Percentiles rank a stretch among this genome's conserved stretches.
Conservation (phyloP, 2,888 invertebrate genomes). For the Sphecodes monilicornis region DNA sequence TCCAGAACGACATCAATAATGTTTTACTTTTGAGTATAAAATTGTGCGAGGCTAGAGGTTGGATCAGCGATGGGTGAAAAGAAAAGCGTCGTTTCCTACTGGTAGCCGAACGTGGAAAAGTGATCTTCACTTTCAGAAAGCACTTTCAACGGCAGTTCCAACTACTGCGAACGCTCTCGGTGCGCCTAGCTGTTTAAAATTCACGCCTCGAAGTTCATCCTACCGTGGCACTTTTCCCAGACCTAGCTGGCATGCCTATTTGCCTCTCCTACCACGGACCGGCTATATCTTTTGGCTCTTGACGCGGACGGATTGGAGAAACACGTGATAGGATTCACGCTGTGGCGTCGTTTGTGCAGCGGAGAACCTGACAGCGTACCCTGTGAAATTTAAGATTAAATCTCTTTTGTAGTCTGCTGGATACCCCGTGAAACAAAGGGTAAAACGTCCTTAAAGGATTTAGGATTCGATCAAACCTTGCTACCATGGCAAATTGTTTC, state of each 20-base stretch:
- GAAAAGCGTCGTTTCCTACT: background rate
- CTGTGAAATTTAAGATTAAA: conserved; percentile 13
- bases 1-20: no score
- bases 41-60: no score
- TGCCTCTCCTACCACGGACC: conserved; percentile 57
- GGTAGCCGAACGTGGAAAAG: conserved; percentile 21
- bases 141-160: conserved; percentile 44
- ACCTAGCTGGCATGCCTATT: conserved; percentile 48
- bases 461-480: background rate
- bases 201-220: conserved; percentile 62
- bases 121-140: conserved; percentile 38
- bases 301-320: conserved; percentile 62
- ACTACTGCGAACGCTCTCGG: conserved; percentile 31
- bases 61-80: background rate
- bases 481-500: background rate
- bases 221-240: conserved; percentile 58
- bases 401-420: conserved; percentile 1
- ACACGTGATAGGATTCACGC: conserved; percentile 75
- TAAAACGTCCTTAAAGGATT: background rate
- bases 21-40: no score
- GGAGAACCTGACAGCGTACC: conserved; percentile 10
- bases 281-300: conserved; percentile 56
- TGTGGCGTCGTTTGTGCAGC: conserved; percentile 62
- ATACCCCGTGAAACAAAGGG: background rate
- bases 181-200: conserved; percentile 55